Conservation (phyloP, 1,140 invertebrate species). For the Bombus consobrinus region DNA sequence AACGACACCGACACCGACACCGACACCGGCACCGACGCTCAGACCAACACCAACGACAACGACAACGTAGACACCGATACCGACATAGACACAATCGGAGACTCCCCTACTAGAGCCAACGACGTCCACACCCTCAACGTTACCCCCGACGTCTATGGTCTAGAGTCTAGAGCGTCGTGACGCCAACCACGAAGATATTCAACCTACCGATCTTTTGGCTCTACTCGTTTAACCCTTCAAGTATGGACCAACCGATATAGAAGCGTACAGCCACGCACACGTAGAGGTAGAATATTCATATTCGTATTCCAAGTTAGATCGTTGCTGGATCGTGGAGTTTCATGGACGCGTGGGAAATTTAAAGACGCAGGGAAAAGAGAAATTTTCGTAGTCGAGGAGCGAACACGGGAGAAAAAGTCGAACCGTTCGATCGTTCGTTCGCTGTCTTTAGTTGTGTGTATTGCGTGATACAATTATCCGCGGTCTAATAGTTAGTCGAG, state of each 20-base stretch:
- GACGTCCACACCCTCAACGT: constrained; percentile 20
- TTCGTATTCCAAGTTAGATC: too few species aligned
- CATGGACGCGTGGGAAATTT: too few species aligned
- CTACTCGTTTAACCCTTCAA: constrained; percentile 60
- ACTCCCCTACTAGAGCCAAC: constrained; percentile 19
- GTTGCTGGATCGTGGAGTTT: too few species aligned
- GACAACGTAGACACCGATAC: constrained; percentile 9
- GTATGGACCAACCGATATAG: constrained; percentile 39
- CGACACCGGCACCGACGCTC: not conserved
- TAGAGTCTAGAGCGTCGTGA: constrained; percentile 14
- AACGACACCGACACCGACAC: constrained; percentile 21
- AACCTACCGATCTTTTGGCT: constrained; percentile 59
- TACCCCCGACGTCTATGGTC: not conserved
- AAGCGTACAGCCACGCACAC: not conserved
- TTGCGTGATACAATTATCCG: too few species aligned
- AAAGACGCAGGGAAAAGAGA: too few species aligned
- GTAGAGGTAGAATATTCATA: too few species aligned
- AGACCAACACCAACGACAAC: not conserved
- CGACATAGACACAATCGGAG: constrained; percentile 3
- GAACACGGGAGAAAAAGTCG: too few species aligned
- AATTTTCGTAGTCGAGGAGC: too few species aligned
- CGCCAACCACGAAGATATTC: constrained; percentile 63
- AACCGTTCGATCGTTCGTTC: too few species aligned
- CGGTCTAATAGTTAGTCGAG: too few species aligned
- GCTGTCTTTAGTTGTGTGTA: too few species aligned